Base-by-base conservation (phyloP, 2,888 invertebrate genomes). In the Caradrina kadenii region DNA sequence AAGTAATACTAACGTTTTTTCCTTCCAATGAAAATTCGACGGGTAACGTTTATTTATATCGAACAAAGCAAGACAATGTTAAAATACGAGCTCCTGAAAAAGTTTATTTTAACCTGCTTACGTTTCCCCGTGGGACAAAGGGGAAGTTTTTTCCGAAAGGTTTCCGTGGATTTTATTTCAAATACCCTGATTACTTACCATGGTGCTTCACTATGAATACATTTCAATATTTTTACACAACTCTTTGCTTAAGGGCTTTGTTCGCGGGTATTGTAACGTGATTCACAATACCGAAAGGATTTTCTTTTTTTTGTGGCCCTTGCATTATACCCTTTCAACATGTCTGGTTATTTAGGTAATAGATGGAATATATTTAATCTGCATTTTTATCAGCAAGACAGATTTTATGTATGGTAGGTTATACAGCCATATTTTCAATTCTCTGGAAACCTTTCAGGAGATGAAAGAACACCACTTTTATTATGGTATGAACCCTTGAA, bases 101-200 rank as follows among this genome's bases (percentile, higher is more conserved):
- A 88, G 85, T 90, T 91, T 88, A 87, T 88, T 90, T 88, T 89
- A 90, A 91, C 90, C 88, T 87, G 85, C 80, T 90, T 90, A 88
- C 86, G 82, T 82, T 84, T 77, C 72, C 71, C 72, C 75, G 76
- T 82, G 89, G 90, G 90, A 87, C 79, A 82, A 86, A 84, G 83
- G 70, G 77, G 81, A 87, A 88, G 81, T 85, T 88, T 87, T 80
- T 86, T 42, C 69, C 71, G 76, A 87, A 88, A 88, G 89, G 89
- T 88, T 91, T 87, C 80, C 79, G 82, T 86, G 81, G 87, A 89
- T 90, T 90, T 90, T 92, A 89, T 91, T 89, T 87, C 83, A 86
- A 86, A 81, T 85, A 85, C 84, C 87, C 81, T 86, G 86, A 84
- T 86, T 85, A 84, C 86, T 88, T 85, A 85, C 84, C 80, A 84